Conservation (phyloP, 2,888 invertebrate genomes). For the Caenorhabditis sp. region DNA sequence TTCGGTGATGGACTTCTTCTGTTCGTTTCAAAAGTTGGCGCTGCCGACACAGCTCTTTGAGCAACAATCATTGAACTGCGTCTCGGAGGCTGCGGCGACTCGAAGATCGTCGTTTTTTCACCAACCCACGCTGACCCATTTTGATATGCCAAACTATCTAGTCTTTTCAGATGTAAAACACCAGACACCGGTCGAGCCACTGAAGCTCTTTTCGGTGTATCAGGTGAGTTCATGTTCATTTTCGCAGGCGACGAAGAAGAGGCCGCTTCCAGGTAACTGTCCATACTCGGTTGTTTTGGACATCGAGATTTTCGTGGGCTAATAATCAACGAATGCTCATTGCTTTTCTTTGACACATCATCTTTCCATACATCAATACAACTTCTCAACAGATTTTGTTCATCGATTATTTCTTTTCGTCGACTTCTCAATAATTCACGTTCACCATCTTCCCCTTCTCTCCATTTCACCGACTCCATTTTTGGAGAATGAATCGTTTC, state of each 20-base stretch:
- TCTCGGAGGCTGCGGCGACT: slow-evolving; percentile 11
- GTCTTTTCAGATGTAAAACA: slow-evolving; percentile 13
- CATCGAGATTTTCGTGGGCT: neutral
- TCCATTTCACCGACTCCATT: neutral
- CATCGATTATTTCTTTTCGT: neutral
- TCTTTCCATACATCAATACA: neutral
- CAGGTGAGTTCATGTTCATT: neutral
- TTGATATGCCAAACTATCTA: slow-evolving; percentile 28
- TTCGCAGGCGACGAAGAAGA: neutral
- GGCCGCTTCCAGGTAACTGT: neutral
- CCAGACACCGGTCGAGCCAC: slow-evolving; percentile 7
- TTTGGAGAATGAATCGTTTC: neutral
- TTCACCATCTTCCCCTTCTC: neutral
- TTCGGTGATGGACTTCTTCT: neutral
- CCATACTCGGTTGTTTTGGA: neutral
- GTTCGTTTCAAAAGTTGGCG: neutral
- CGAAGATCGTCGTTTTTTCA: slow-evolving; percentile 11
- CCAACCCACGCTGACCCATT: slow-evolving; percentile 35
- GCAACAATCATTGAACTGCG: neutral
- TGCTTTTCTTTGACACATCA: neutral
- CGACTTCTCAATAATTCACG: neutral
- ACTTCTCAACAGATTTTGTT: neutral
- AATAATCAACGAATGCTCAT: neutral
- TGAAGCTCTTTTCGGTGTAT: neutral
- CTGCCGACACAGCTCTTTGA: slow-evolving; percentile 6